Conservation (phyloP, 1,140 invertebrate genomes). For the Nasonia giraulti region DNA sequence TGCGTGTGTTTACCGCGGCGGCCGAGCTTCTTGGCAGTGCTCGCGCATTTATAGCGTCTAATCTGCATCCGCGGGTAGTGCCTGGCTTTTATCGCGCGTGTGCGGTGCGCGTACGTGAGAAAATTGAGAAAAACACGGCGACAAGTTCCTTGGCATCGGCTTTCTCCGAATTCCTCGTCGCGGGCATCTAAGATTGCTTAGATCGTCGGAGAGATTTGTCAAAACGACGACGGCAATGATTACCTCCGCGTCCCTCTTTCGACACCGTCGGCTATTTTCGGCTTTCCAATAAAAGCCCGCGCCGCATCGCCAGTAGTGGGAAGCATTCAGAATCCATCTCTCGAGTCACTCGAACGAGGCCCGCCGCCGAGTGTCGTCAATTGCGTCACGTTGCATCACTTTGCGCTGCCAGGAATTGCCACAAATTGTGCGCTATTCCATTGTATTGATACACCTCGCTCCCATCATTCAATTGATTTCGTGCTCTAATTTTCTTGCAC, state of each 20-base stretch:
- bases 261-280: slow-evolving; percentile 44
- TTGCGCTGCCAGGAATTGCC: background rate
- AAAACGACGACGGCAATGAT: slow-evolving; percentile 45
- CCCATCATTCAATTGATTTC: too few species aligned
- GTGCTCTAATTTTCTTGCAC: too few species aligned
- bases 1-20: background rate
- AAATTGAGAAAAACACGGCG: background rate
- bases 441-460: background rate
- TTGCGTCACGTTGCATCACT: slow-evolving; percentile 10
- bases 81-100: background rate
- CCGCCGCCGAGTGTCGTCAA: background rate
- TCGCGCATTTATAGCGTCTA: background rate
- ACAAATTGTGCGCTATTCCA: background rate
- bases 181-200: slow-evolving; percentile 33
- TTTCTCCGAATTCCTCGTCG: slow-evolving; percentile 34
- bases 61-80: background rate
- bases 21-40: background rate
- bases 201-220: slow-evolving; percentile 52
- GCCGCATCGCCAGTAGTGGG: background rate
- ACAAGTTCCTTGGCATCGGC: slow-evolving; percentile 38
- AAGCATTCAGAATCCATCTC: background rate
- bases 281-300: background rate
- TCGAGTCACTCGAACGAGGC: background rate
- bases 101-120: background rate
- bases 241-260: slow-evolving; percentile 37